These are phyloP conservation scores for Biston betularia DNA, from an alignment of 2,888 invertebrate species.

Conservation along the genomic window DNA sequence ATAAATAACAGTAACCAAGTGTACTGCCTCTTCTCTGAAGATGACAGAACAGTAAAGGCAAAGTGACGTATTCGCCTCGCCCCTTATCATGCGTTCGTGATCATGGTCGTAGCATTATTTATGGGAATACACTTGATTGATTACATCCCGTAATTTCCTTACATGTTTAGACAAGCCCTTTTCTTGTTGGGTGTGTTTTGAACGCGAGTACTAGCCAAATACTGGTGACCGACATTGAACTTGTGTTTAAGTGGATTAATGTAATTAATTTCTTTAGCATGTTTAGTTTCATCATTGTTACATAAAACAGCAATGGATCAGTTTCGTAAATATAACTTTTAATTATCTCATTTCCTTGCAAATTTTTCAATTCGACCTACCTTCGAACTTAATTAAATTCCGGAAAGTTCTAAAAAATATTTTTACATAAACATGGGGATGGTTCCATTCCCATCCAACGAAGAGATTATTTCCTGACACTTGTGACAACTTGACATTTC, in stretches of 20 bases:
- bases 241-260: background rate
- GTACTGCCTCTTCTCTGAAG: constrained; percentile 14
- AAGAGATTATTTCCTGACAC: constrained; percentile 52
- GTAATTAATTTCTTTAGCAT: background rate
- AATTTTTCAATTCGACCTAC: constrained; percentile 22
- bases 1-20: background rate
- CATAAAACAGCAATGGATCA: background rate
- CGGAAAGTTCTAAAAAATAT: constrained; percentile 30
- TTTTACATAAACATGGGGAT: constrained; percentile 29
- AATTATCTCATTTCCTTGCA: constrained; percentile 25
- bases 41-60: constrained; percentile 32
- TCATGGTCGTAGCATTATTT: constrained; percentile 29
- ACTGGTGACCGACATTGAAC: constrained; percentile 2
- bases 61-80: constrained; percentile 26
- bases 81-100: constrained; percentile 35
- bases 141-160: constrained; percentile 36
- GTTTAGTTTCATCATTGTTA: background rate
- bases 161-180: constrained; percentile 33
- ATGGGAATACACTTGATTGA: constrained; percentile 38
- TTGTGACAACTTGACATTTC: constrained; percentile 54
- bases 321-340: constrained; percentile 18
- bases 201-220: constrained; percentile 6
- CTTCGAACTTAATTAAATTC: constrained; percentile 30
- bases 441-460: constrained; percentile 27
- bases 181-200: constrained; percentile 21